phyloP scores from a whole-genome alignment of 2,113 vertebrate species.

The western clawed frog (Xenopus tropicalis) region DNA sequence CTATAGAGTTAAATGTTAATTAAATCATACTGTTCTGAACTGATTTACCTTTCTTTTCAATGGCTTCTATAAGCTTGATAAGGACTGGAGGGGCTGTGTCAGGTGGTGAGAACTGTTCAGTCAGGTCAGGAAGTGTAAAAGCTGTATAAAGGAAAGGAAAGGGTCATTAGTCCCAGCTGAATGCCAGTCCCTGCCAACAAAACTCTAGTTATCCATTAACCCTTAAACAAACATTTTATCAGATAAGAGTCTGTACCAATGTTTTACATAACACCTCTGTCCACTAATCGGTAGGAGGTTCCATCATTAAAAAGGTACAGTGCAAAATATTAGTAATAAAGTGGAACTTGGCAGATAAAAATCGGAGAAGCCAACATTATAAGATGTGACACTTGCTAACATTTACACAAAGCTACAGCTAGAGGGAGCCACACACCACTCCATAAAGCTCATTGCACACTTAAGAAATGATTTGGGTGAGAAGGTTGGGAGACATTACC shows the following conservation, averaged over 20 bases:
- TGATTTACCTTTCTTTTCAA: conserved; percentile 89
- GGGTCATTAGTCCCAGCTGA: conserved; percentile 6
- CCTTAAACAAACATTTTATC: conserved; percentile 23
- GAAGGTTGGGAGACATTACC: too few relatives aligned
- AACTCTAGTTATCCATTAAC: neutral
- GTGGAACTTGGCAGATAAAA: too few relatives aligned
- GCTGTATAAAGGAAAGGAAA: conserved; percentile 57
- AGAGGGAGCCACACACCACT: conserved; percentile 4
- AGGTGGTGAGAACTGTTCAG: conserved; percentile 85
- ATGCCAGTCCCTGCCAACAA: too few relatives aligned
- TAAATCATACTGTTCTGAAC: too few relatives aligned
- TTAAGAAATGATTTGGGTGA: neutral
- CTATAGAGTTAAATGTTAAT: too few relatives aligned
- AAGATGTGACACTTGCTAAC: too few relatives aligned
- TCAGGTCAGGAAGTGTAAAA: conserved; percentile 77
- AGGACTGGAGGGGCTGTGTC: conserved; percentile 80
- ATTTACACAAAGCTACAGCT: neutral
- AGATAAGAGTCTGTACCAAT: conserved; percentile 37
- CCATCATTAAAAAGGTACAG: too few relatives aligned
- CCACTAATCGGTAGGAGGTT: neutral
- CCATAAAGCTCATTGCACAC: neutral
- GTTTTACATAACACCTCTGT: neutral
- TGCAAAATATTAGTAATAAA: too few relatives aligned
- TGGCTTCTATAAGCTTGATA: conserved; percentile 78
- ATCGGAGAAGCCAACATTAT: too few relatives aligned